Conservation (phyloP, 2,113 vertebrate species). For the Alligator sinensis region DNA sequence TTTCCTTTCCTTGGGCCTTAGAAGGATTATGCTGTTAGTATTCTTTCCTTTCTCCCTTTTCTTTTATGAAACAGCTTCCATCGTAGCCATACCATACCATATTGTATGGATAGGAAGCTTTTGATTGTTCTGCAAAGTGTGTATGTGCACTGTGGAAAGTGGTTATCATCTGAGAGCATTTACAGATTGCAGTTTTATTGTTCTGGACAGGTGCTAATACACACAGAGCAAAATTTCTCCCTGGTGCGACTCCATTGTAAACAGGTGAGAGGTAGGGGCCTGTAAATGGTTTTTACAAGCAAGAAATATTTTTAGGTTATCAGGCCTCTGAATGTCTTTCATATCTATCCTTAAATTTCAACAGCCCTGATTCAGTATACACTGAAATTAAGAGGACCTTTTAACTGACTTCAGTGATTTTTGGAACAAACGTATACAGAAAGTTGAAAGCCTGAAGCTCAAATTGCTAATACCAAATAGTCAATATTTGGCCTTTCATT, state of each 20-base stretch:
- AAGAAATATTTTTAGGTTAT: slow-evolving; percentile 12
- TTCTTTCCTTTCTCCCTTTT: neutral
- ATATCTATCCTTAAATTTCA: slow-evolving; percentile 17
- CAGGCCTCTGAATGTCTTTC: neutral
- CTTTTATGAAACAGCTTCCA: neutral
- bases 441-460: neutral
- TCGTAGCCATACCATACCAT: neutral
- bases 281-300: neutral
- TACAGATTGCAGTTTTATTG: slow-evolving; percentile 51
- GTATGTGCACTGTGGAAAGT: slow-evolving; percentile 2
- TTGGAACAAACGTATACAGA: slow-evolving; percentile 16
- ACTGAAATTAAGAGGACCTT: slow-evolving; percentile 16
- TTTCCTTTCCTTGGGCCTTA: slow-evolving; percentile 4
- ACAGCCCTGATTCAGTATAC: slow-evolving; percentile 5
- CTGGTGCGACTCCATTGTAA: neutral
- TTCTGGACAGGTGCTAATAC: slow-evolving; percentile 53
- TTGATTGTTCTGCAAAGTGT: slow-evolving; percentile 34
- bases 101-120: neutral
- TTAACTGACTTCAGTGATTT: slow-evolving; percentile 26
- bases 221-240: neutral
- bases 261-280: neutral
- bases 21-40: neutral
- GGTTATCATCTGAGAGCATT: neutral
- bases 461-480: neutral
- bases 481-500: neutral